These are phyloP conservation scores for Thyatira batis DNA, from an alignment of 2,888 invertebrate species.

Conservation along the genomic window DNA sequence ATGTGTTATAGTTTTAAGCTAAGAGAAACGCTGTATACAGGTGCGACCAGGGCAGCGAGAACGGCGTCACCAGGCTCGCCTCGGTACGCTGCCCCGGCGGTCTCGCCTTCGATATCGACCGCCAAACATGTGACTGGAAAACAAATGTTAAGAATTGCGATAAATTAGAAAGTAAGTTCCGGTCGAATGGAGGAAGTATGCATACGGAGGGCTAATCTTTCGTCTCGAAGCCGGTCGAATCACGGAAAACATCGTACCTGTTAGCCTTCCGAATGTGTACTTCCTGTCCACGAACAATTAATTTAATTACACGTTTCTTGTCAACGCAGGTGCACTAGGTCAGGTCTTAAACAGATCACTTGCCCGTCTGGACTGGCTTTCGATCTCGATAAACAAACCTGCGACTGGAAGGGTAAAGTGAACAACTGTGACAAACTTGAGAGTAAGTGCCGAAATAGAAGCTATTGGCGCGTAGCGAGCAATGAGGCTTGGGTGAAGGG, in stretches of 20 bases:
- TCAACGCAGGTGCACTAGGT: conserved; percentile 93
- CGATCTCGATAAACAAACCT: conserved; percentile 98
- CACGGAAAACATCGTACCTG: conserved; percentile 39
- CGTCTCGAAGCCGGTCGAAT: conserved; percentile 44
- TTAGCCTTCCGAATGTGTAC: conserved; percentile 71
- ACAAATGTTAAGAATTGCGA: conserved; percentile 98
- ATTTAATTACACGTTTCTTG: conserved; percentile 79
- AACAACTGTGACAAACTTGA: conserved; percentile 97
- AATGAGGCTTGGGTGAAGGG: conserved; percentile 78
- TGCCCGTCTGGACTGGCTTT: conserved; percentile 98
- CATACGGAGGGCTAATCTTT: conserved; percentile 72
- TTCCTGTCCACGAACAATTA: conserved; percentile 63
- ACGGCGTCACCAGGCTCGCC: conserved; percentile 92
- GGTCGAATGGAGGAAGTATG: conserved; percentile 64
- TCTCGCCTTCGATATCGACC: conserved; percentile 95
- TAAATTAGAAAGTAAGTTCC: conserved; percentile 94
- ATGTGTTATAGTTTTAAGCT: conserved; percentile 21
- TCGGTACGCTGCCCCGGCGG: conserved; percentile 94
- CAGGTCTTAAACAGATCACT: conserved; percentile 97
- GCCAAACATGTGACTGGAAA: conserved; percentile 98
- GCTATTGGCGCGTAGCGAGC: conserved; percentile 77
- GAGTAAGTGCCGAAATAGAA: conserved; percentile 90
- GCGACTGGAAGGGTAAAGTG: conserved; percentile 99
- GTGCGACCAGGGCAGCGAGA: conserved; percentile 95
- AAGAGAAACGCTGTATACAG: conserved; percentile 83